Conservation (phyloP, 2,888 invertebrate species). For the Atherix ibis region DNA sequence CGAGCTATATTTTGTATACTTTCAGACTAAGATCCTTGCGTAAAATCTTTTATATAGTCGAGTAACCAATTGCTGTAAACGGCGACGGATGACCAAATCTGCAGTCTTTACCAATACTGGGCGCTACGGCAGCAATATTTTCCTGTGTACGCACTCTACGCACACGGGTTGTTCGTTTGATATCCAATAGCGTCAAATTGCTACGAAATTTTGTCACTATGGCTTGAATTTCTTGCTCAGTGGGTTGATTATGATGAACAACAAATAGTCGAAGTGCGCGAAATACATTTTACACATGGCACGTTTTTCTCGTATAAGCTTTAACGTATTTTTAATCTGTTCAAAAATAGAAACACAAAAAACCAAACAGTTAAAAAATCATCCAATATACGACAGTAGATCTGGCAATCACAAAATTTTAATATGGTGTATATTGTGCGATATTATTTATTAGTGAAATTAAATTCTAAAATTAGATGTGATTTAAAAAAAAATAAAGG, state of each 20-base stretch:
- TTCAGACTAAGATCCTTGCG: not conserved
- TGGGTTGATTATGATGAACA: not conserved
- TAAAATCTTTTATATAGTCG: not conserved
- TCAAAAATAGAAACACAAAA: too few relatives aligned
- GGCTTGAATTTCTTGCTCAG: not conserved
- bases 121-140: not conserved
- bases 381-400: too few relatives aligned
- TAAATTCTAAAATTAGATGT: too few relatives aligned
- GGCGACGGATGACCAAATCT: not conserved
- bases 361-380: too few relatives aligned
- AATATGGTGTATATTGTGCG: too few relatives aligned
- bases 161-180: not conserved
- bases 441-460: too few relatives aligned
- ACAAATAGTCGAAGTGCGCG: not conserved
- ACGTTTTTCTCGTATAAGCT: too few relatives aligned
- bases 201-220: not conserved
- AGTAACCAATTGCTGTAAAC: not conserved
- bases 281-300: too few relatives aligned
- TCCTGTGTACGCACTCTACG: not conserved
- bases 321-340: too few relatives aligned
- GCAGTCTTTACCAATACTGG: not conserved
- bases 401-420: too few relatives aligned
- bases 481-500: too few relatives aligned
- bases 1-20: too few relatives aligned
- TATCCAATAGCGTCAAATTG: not conserved